Base-by-base conservation (phyloP, 2,113 vertebrate species). In the Hydrolagus affinis region DNA sequence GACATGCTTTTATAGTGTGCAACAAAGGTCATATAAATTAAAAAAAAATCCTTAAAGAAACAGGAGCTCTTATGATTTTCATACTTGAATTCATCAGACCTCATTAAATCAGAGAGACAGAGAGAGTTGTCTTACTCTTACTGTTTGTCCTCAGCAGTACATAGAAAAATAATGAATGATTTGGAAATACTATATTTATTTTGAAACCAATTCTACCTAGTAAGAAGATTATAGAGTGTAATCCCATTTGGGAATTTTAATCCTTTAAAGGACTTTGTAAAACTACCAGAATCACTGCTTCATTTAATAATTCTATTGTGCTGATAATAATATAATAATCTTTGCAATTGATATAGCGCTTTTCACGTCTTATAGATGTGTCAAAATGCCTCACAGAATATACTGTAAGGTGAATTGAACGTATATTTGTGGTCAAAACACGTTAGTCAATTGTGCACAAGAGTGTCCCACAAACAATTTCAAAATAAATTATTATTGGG, bases 231-330 rank as follows among this genome's bases (percentile, higher is more conserved):
- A 75, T 57, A 21, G 44, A 76, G 57, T n/a, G 17, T 76, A 76
- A 76, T 76, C 74, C 3, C 44, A 76, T 76, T 76, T 76, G n/a
- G 74, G 74, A 76, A 76, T 76, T 56, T 57, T 57, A 76, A 0
- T 57, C 44, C 11, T 76, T 56, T 44, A 56, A 75, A 75, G 56
- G 8, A 19, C 32, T 75, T 76, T 76, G 15, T 10, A 14, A 76
- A 76, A 75, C 14, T 12, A 57, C 17, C 74, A 76, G 21, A 10
- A 4, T 44, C 10, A n/a, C 28, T 32, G 72, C 17, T 8, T 74
- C 28, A 57, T 56, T 76, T 57, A 21, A 57, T 76, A 57, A 76
- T 44, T 44, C 6, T 44, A 44, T 44, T 44, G 44, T 44, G n/a
- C n/a, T n/a, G n/a, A n/a, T n/a, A n/a, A n/a, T n/a, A n/a, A n/a